These are phyloP conservation scores for Helicoverpa zea DNA, from an alignment of 1,140 invertebrate species.

Conservation along the genomic window DNA sequence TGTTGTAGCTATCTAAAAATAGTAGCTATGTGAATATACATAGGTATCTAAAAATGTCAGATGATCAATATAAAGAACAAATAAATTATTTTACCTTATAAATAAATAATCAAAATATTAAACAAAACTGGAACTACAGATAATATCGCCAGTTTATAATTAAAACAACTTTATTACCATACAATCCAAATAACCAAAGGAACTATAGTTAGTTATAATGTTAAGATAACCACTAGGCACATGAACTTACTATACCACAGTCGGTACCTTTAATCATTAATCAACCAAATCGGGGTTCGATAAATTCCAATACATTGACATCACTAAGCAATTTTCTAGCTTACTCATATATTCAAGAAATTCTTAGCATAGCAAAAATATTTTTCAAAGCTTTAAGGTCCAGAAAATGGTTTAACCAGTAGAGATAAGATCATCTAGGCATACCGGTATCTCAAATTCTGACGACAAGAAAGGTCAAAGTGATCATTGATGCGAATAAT, in stretches of 20 bases:
- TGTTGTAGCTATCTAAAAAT: too few species aligned
- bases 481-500: not conserved
- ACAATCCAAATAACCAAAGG: not conserved
- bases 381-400: not conserved
- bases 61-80: too few species aligned
- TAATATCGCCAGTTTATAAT: too few species aligned
- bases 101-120: too few species aligned
- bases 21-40: too few species aligned
- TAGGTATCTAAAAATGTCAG: too few species aligned
- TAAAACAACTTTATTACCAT: not conserved
- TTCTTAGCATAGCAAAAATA: not conserved
- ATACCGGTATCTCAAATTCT: not conserved
- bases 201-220: not conserved
- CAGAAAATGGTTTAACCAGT: not conserved
- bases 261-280: slow-evolving; percentile 25
- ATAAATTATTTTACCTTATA: too few species aligned
- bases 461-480: not conserved
- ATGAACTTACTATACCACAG: slow-evolving; percentile 8
- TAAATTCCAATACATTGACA: slow-evolving; percentile 38
- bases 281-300: slow-evolving; percentile 28
- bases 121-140: too few species aligned
- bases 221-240: not conserved
- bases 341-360: slow-evolving; percentile 40
- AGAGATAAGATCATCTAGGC: not conserved
- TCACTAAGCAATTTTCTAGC: slow-evolving; percentile 3